phyloP scores from a whole-genome alignment of 2,888 invertebrate species.

The Amblyjoppa proteus region DNA sequence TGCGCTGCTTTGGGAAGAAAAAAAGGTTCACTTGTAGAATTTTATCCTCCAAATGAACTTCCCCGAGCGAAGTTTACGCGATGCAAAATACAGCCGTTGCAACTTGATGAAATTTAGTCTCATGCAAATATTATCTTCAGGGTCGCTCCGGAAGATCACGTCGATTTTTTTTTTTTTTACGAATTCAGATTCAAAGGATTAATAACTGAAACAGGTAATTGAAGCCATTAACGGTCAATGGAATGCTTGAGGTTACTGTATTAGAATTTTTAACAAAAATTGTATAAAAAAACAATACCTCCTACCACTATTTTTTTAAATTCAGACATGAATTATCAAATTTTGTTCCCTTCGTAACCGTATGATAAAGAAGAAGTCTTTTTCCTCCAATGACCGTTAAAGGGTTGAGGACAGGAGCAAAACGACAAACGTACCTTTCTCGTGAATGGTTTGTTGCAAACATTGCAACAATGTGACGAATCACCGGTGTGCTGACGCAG shows the following conservation, averaged over 20 bases:
- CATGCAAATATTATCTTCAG: no score
- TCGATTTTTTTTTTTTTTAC: no score
- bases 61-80: no score
- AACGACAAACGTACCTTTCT: slow-evolving; percentile 85
- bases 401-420: not conserved
- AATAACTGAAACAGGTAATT: not conserved
- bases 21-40: no score
- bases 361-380: not conserved
- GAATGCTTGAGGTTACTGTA: not conserved
- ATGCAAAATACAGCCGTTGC: no score
- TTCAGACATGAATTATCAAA: not conserved
- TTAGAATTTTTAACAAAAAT: not conserved
- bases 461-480: slow-evolving; percentile 90
- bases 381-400: not conserved
- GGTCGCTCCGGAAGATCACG: no score
- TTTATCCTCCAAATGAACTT: no score
- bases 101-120: no score
- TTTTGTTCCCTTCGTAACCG: not conserved
- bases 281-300: no score
- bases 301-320: not conserved
- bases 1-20: no score
- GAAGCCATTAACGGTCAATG: not conserved
- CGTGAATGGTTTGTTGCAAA: slow-evolving; percentile 91
- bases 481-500: slow-evolving; percentile 91
- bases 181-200: not conserved